These are phyloP conservation scores for Cyanoderma ruficeps DNA, from an alignment of 2,113 vertebrate species.

Conservation along the genomic window DNA sequence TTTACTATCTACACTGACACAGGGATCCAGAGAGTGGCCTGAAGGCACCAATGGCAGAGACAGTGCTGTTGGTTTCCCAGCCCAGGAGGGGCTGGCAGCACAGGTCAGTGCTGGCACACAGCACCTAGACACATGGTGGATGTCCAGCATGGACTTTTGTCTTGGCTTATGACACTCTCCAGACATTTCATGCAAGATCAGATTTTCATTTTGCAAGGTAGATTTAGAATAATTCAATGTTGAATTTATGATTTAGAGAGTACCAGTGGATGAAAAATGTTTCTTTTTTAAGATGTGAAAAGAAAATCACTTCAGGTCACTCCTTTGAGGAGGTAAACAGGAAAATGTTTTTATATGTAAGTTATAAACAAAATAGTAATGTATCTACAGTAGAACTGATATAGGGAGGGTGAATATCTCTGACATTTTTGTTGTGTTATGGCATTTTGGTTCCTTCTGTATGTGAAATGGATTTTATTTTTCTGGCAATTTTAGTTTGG, in stretches of 20 bases:
- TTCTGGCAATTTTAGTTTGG: neutral
- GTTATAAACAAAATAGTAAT: neutral
- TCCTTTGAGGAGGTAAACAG: neutral
- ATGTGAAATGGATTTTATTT: neutral
- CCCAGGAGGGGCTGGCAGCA: neutral
- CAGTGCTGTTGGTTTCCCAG: neutral
- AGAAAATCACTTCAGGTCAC: neutral
- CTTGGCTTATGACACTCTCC: neutral
- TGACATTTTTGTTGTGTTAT: neutral
- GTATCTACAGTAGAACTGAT: neutral
- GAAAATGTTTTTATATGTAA: neutral
- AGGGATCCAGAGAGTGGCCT: neutral
- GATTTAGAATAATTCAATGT: neutral
- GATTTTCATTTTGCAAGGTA: neutral
- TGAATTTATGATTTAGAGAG: neutral
- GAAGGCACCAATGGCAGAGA: neutral
- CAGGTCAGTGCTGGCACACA: neutral
- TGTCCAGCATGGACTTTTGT: neutral
- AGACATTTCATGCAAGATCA: neutral
- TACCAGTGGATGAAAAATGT: neutral
- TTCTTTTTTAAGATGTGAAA: neutral
- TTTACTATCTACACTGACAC: neutral
- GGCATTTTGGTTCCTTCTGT: neutral
- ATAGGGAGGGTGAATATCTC: neutral
- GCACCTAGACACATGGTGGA: rapidly evolving